phyloP scores from a whole-genome alignment of 1,140 invertebrate species.

The Oscheius sp. region DNA sequence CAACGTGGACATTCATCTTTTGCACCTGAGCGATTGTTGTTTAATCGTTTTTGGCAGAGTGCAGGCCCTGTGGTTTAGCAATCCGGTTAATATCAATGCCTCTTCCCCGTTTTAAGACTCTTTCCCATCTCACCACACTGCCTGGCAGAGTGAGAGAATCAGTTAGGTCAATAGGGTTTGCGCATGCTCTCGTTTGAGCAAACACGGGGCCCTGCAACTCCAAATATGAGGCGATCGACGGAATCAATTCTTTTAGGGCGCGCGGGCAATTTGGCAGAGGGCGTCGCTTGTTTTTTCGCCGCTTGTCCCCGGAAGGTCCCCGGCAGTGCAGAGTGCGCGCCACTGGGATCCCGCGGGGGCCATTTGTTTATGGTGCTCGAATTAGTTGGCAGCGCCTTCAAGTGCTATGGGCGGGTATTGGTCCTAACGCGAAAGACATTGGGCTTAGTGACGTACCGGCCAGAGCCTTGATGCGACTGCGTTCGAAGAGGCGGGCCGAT shows the following conservation, averaged over 20 bases:
- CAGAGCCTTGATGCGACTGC: slow-evolving; percentile 94
- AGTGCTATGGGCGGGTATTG: not conserved
- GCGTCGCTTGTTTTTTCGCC: not conserved
- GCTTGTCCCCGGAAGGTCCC: not conserved
- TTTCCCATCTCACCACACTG: not conserved
- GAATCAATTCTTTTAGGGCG: not conserved
- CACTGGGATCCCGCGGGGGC: not conserved
- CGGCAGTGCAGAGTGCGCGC: not conserved
- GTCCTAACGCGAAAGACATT: not conserved
- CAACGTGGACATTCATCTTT: no score
- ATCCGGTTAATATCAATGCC: not conserved
- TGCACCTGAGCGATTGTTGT: no score
- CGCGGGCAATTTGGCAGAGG: not conserved
- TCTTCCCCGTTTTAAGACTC: not conserved
- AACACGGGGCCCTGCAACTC: not conserved
- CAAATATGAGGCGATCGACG: slow-evolving; percentile 6
- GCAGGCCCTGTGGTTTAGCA: not conserved
- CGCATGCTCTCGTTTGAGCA: slow-evolving; percentile 10
- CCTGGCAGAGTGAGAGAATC: not conserved
- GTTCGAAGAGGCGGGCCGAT: slow-evolving; percentile 94
- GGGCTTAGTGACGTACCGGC: slow-evolving; percentile 73
- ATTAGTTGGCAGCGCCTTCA: slow-evolving; percentile 1
- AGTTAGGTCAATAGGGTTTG: slow-evolving; percentile 3
- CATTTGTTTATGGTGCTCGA: slow-evolving; percentile 9
- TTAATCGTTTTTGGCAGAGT: not conserved